Conservation (phyloP, 2,113 vertebrate species). For the Centropristis striata region DNA sequence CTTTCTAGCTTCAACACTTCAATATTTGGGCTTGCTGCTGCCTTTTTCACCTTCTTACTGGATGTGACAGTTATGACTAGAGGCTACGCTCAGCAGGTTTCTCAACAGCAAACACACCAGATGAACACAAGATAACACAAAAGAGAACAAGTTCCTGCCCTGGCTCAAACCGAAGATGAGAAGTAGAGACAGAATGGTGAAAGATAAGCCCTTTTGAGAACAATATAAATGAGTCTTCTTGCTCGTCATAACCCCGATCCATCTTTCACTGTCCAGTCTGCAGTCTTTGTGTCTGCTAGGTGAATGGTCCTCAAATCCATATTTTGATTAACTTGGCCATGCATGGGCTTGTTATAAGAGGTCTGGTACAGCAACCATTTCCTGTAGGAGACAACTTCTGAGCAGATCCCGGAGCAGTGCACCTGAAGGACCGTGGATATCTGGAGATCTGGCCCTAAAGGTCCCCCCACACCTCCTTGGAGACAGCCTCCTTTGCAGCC, state of each 20-base stretch:
- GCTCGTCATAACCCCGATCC: conserved; percentile 22
- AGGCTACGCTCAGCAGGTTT: conserved; percentile 63
- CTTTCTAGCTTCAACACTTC: conserved; percentile 13
- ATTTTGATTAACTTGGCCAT: conserved; percentile 11
- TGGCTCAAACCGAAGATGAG: conserved; percentile 22
- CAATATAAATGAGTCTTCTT: conserved; percentile 24
- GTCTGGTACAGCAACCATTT: conserved; percentile 21
- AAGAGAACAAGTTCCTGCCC: conserved; percentile 41
- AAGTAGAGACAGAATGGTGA: neutral
- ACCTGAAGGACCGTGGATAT: conserved; percentile 6
- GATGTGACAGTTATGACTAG: conserved; percentile 64
- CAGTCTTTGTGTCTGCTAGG: conserved; percentile 22
- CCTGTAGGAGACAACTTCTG: conserved; percentile 13
- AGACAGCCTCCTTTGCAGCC: conserved; percentile 1
- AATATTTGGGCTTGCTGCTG: conserved; percentile 45
- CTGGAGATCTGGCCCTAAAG: conserved; percentile 29
- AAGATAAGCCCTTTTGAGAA: conserved; percentile 36
- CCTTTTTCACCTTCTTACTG: conserved; percentile 12
- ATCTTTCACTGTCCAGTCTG: conserved; percentile 6
- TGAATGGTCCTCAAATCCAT: conserved; percentile 12
- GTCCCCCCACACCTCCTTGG: conserved; percentile 13
- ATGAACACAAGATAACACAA: conserved; percentile 56
- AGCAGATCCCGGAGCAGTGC: conserved; percentile 19
- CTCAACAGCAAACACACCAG: conserved; percentile 55
- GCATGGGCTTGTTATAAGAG: conserved; percentile 5